Conservation (phyloP, 1,140 invertebrate genomes). For the Trichomalopsis sarcophagae region DNA sequence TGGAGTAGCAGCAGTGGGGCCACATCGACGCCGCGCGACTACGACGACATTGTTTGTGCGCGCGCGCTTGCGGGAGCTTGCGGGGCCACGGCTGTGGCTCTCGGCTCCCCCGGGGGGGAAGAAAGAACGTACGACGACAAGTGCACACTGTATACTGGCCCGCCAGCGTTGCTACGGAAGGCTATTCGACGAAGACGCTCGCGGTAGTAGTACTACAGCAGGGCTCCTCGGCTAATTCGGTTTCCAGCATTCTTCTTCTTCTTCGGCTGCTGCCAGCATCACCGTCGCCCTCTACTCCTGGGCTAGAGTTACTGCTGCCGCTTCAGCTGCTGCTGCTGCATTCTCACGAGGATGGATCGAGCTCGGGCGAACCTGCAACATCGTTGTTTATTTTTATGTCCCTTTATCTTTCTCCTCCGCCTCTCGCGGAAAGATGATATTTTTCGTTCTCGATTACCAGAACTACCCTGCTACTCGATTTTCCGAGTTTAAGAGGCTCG, state of each 20-base stretch:
- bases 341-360: not conserved
- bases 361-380: not conserved
- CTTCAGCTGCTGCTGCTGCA: not conserved
- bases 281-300: not conserved
- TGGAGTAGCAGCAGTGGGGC: not conserved
- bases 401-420: too few relatives aligned
- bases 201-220: not conserved
- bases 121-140: not conserved
- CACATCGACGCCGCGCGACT: not conserved
- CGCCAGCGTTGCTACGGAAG: not conserved
- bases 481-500: not conserved
- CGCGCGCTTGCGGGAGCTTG: not conserved
- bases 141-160: not conserved
- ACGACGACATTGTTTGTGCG: not conserved
- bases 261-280: not conserved
- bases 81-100: not conserved
- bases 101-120: not conserved
- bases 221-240: not conserved
- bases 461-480: not conserved
- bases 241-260: constrained; percentile 4
- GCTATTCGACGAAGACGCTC: not conserved
- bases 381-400: not conserved
- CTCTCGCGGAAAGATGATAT: too few relatives aligned
- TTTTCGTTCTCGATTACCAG: too few relatives aligned
- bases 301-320: not conserved